A percentile compares a stretch with the other conserved stretches of the same genome.
Evolutionary conservation across 1,140 invertebrate genomes (phyloP).

Genomic region (Steinernema khuongi): DNA sequence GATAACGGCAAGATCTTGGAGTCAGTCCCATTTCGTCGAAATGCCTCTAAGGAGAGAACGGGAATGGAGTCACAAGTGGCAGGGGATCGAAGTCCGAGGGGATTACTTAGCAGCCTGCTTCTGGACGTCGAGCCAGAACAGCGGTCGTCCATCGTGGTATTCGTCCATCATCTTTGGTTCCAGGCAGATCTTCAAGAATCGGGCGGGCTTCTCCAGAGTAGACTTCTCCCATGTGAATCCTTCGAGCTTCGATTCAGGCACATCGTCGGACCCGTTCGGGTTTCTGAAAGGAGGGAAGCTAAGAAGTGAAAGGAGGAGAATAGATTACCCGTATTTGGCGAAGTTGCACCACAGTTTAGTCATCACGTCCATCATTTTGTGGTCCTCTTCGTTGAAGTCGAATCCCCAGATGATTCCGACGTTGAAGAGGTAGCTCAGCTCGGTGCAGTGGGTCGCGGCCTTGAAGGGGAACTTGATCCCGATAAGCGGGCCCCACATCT

Average conservation of each 20-base stretch:
- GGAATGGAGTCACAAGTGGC: not conserved
- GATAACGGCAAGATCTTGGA: no score
- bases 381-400: constrained; percentile 73
- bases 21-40: no score
- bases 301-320: not conserved
- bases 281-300: not conserved
- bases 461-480: constrained; percentile 79
- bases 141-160: not conserved
- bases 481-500: constrained; percentile 67
- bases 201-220: not conserved
- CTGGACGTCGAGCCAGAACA: not conserved
- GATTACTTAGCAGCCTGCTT: not conserved
- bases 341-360: constrained; percentile 93
- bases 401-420: constrained; percentile 75
- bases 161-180: not conserved
- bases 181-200: not conserved
- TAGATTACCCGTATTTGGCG: constrained; percentile 77
- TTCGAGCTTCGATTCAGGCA: not conserved
- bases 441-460: constrained; percentile 85
- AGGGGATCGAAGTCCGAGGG: not conserved
- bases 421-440: constrained; percentile 86
- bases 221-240: not conserved
- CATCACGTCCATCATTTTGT: constrained; percentile 73
- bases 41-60: not conserved
- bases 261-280: not conserved